These are phyloP conservation scores for Archilochus colubris DNA, from an alignment of 2,113 vertebrate genomes.

Conservation along the genomic window DNA sequence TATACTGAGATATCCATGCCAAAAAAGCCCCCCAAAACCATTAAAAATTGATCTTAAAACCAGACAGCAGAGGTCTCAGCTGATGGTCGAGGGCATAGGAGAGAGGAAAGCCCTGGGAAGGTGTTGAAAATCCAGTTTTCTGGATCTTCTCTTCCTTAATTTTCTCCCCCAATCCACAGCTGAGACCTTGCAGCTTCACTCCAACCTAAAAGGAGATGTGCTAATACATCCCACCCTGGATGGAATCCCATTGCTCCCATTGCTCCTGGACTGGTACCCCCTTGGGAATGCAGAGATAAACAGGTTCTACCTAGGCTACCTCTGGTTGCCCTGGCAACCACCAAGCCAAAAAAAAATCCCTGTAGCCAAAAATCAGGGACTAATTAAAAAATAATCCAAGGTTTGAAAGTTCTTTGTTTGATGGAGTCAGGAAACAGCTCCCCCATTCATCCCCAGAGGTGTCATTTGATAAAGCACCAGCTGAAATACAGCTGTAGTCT, in stretches of 20 bases:
- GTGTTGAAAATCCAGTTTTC: not conserved
- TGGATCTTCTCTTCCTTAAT: not conserved
- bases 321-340: not conserved
- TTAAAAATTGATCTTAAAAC: not conserved
- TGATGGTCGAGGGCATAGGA: not conserved
- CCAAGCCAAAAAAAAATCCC: not conserved
- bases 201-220: not conserved
- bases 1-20: not conserved
- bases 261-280: not conserved
- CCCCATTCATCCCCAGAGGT: not conserved
- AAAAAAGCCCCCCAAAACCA: not conserved
- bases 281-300: accelerated
- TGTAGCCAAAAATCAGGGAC: not conserved
- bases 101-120: not conserved
- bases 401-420: not conserved
- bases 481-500: not conserved
- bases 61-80: not conserved
- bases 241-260: not conserved
- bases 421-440: not conserved
- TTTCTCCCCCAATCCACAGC: not conserved
- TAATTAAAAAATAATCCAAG: not conserved
- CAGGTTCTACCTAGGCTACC: not conserved
- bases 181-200: not conserved
- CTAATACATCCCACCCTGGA: not conserved
- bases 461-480: accelerated